Evolutionary conservation across 2,888 invertebrate genomes (phyloP), one percentile per base, ranked within the genome.

Genomic region (Galerucella calmariensis): DNA sequence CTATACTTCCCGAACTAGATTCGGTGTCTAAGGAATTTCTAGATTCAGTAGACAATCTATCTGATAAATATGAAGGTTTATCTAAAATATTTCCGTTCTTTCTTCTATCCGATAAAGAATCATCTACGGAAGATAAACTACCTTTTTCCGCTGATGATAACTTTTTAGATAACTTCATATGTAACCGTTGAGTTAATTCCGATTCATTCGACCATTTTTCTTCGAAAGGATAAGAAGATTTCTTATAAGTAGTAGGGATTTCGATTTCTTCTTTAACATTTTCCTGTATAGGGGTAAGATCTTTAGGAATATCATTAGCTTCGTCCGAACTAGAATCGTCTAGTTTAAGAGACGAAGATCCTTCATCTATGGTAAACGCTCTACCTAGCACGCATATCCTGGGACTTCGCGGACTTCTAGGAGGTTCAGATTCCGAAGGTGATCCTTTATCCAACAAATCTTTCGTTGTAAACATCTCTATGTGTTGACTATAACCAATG

Each of bases 401-500:
- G 0, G 87, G 87, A 78, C 86, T 86, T 74, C 86, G 77, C 14
- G 87, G 88, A 76, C 87, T 87, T 78, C 86, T 82, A 9, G 86
- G 86, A 67, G 85, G 85, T 59, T 84, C 78, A 9, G 80, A 79
- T 56, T 82, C 82, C 4, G 72, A 65, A 11, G 86, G 83, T 6
- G 86, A 85, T 20, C 79, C 82, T 77, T 86, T 86, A 69, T 86
- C 90, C 14, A 93, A 88, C 81, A 88, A 88, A 67, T 93, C 93
- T 78, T 90, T 90, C 75, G 92, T 91, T 56, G 92, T 92, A 79
- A 92, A 90, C 83, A 89, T 90, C 84, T 92, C 92, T 48, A 92
- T 91, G 81, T 92, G 92, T 86, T 93, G 94, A 3, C 94, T 94
- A 80, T 94, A 92, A 0, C 95, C 95, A 68, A 95, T 88, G 0